phyloP scores from a whole-genome alignment of 2,888 invertebrate genomes.

The Ormia ochracea region DNA sequence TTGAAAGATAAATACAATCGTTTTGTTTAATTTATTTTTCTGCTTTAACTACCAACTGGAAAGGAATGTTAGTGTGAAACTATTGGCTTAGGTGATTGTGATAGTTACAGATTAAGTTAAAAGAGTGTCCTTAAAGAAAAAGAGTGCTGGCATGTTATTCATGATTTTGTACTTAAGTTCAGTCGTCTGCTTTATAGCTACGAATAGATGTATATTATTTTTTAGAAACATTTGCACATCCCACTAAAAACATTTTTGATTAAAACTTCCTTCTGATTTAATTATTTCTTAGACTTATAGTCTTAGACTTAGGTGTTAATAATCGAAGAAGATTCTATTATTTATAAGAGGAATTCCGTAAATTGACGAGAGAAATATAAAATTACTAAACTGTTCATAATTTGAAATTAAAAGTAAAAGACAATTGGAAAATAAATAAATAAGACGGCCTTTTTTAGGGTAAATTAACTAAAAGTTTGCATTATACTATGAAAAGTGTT shows the following conservation, averaged over 20 bases:
- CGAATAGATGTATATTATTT: neutral
- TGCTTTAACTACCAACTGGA: slow-evolving; percentile 25
- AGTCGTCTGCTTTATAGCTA: too few species aligned
- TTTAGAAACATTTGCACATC: neutral
- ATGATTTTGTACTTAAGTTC: slow-evolving; percentile 13
- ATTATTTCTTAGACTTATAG: neutral
- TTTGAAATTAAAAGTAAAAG: slow-evolving; percentile 20
- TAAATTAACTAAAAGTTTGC: slow-evolving; percentile 41
- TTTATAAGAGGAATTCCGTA: slow-evolving; percentile 64
- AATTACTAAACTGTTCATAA: slow-evolving; percentile 32
- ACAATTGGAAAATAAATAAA: slow-evolving; percentile 25
- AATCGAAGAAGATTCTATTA: slow-evolving; percentile 57
- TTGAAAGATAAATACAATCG: neutral
- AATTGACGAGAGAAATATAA: slow-evolving; percentile 26
- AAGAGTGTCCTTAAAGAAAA: slow-evolving; percentile 34
- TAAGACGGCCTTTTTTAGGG: slow-evolving; percentile 20
- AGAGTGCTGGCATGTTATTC: slow-evolving; percentile 45
- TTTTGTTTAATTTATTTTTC: neutral
- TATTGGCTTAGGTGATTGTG: slow-evolving; percentile 23
- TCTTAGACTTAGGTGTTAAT: neutral
- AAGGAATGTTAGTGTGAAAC: neutral
- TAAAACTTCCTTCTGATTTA: neutral
- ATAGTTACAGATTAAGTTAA: neutral
- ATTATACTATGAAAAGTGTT: slow-evolving; percentile 43
- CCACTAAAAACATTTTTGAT: neutral